Base-by-base conservation (phyloP, 2,113 vertebrate species). In the Puffinus mauretanicus region DNA sequence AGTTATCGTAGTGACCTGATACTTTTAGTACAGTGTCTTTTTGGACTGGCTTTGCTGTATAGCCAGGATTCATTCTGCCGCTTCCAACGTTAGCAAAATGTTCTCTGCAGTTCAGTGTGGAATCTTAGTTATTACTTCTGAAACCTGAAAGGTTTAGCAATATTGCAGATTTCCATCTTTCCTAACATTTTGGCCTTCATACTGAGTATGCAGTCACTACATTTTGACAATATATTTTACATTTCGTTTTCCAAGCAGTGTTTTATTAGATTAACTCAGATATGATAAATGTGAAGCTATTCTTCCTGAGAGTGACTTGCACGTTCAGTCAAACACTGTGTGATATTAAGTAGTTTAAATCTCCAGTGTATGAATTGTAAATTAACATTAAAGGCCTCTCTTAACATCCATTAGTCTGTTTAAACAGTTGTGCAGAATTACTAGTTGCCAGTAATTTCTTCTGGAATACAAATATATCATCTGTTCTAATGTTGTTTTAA, bases 251-350 rank as follows among this genome's bases (percentile, higher is more conserved):
- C 40, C 44, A 92, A 82, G 70, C 70, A 88, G 67, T 83, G 66
- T 94, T 98, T 97, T 97, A 97, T 97, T 95, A 94, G 76, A 94
- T 94, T 94, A 96, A 72, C 42, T 96, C 77, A 72, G 52, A 19
- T 46, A 46, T 46, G 46, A 19, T 19, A 46, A 46, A 46, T 46
- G 46, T 46, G 46, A 46, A 46, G 46, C 46, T 46, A 46, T 46
- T 46, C 46, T 46, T 46, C 46, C 44, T 46, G 42, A 44, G 61
- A 92, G 34, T 69, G 70, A 94, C 70, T 95, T 94, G 76, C 38
- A 80, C 20, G 5, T 93, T 90, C 92, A 97, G 47, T 88, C 62
- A 91, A 95, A 90, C 46, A 58, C 29, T 62, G 25, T 88, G 58
- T 70, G 58, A 82, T 89, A 95, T 44, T 85, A 46, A 94, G 70